Percentiles rank a stretch among this genome's conserved stretches.
These are phyloP conservation scores for Tupiocoris notatus DNA, from an alignment of 2,888 invertebrate genomes.

Conservation along the genomic window DNA sequence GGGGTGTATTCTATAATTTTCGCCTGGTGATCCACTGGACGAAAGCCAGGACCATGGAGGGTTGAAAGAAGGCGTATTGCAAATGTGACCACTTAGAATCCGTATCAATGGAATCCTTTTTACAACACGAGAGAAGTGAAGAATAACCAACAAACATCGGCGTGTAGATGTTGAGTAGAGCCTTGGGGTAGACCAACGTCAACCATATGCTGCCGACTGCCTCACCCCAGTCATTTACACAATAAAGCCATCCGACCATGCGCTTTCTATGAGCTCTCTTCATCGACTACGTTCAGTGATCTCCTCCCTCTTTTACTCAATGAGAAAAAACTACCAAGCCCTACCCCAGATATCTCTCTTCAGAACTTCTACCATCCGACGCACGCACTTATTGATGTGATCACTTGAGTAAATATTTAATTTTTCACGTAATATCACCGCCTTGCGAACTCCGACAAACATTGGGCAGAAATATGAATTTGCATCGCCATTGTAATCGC, in stretches of 20 bases:
- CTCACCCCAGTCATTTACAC: background rate
- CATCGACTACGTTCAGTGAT: slow-evolving; percentile 5
- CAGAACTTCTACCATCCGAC: no score
- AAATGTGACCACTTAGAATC: slow-evolving; percentile 32
- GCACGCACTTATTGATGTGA: no score
- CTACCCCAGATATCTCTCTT: background rate
- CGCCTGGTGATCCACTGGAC: background rate
- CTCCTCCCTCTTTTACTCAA: slow-evolving; percentile 1
- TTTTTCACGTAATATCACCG: no score
- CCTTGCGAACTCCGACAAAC: no score
- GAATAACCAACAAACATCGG: slow-evolving; percentile 7
- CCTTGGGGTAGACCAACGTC: slow-evolving; percentile 15
- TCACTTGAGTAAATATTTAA: no score
- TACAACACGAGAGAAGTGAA: background rate
- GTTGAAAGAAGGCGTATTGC: slow-evolving; percentile 20
- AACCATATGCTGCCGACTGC: background rate
- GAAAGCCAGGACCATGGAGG: background rate
- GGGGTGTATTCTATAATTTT: background rate
- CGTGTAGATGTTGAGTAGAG: slow-evolving; percentile 9
- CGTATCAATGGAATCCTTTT: slow-evolving; percentile 25
- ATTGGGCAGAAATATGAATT: no score
- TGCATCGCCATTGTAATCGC: no score
- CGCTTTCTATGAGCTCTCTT: slow-evolving; percentile 12
- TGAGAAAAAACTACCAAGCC: background rate
- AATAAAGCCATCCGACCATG: slow-evolving; percentile 19